These are phyloP conservation scores for Nyctereutes procyonoides DNA, from an alignment of 2,113 vertebrate species.

Conservation along the genomic window DNA sequence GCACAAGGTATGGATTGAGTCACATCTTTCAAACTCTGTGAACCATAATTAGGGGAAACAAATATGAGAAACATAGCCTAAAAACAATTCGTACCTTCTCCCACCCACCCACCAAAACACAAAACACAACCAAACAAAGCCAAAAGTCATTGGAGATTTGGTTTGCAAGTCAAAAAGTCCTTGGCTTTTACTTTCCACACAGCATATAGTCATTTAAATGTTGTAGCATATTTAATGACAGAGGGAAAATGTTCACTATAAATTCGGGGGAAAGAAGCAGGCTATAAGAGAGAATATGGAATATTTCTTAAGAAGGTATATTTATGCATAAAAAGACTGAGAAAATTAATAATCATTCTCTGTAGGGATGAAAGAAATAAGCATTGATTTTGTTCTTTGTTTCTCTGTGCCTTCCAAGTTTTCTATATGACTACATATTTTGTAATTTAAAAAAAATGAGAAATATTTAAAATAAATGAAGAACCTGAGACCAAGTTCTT, in stretches of 20 bases:
- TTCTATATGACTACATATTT: background rate
- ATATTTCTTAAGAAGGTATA: conserved; percentile 39
- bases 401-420: background rate
- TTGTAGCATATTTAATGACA: conserved; percentile 42
- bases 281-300: background rate
- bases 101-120: background rate
- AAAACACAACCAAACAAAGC: background rate
- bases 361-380: background rate
- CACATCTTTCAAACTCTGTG: conserved; percentile 52
- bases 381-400: background rate
- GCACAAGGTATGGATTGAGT: conserved; percentile 18
- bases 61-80: background rate
- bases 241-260: background rate
- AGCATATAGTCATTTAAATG: conserved; percentile 37
- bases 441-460: background rate
- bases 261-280: background rate
- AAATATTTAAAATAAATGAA: background rate
- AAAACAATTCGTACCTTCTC: conserved; percentile 23
- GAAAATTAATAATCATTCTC: background rate
- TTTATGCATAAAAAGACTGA: background rate
- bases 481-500: background rate
- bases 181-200: background rate
- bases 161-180: conserved; percentile 32
- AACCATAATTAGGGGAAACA: conserved; percentile 4
- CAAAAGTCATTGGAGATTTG: background rate